These are phyloP conservation scores for Drosophila virilis DNA, from an alignment of 1,140 invertebrate genomes.

Conservation along the genomic window DNA sequence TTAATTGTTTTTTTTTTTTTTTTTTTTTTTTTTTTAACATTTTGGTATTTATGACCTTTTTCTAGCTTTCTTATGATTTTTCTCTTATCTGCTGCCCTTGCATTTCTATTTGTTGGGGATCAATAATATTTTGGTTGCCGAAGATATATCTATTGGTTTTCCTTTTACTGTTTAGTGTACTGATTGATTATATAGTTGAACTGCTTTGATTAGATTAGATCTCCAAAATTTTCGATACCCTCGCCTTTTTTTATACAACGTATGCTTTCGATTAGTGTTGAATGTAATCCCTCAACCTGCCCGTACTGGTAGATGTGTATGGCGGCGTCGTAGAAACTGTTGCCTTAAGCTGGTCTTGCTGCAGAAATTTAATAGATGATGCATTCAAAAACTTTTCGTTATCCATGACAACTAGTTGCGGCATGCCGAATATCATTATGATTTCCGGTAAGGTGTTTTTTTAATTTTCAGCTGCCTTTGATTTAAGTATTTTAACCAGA, in stretches of 20 bases:
- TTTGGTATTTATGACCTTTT: no score
- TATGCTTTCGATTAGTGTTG: background rate
- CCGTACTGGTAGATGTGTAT: conserved; percentile 1
- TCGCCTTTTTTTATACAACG: background rate
- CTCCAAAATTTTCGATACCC: background rate
- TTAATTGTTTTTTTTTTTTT: no score
- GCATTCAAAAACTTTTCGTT: background rate
- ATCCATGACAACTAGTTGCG: background rate
- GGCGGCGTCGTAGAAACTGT: conserved; percentile 17
- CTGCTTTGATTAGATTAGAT: background rate
- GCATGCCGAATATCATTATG: background rate
- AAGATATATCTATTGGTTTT: no score
- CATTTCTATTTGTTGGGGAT: background rate
- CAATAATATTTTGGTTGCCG: background rate
- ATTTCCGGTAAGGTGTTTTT: background rate
- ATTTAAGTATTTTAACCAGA: no score
- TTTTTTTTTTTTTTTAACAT: no score
- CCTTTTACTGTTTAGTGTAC: background rate
- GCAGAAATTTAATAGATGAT: background rate
- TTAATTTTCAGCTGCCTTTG: no score
- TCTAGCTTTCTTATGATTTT: background rate
- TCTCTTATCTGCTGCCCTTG: background rate
- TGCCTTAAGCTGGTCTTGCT: background rate
- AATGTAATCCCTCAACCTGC: conserved; percentile 18
- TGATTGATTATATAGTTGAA: background rate